phyloP scores from a whole-genome alignment of 2,113 vertebrate genomes.

The Nannospalax galili region DNA sequence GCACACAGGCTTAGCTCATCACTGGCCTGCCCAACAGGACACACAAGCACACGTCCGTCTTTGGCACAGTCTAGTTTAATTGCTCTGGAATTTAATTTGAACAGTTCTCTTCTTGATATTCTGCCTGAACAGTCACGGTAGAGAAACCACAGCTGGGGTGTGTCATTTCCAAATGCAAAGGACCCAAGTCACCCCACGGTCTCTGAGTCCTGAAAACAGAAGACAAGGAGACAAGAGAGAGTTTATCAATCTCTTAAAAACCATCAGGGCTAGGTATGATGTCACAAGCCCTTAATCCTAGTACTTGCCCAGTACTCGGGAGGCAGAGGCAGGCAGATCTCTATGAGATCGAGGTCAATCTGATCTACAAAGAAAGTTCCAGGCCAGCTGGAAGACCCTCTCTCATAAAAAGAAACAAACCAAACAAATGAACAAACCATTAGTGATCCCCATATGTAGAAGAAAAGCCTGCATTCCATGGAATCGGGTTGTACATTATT shows the following conservation, averaged over 20 bases:
- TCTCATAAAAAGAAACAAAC: too few relatives aligned
- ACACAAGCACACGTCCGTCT: background rate
- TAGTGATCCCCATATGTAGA: background rate
- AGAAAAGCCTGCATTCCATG: background rate
- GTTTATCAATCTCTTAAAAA: too few relatives aligned
- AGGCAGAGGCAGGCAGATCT: too few relatives aligned
- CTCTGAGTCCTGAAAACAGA: background rate
- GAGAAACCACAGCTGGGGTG: conserved; percentile 35
- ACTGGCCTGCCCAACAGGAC: background rate
- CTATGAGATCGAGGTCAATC: too few relatives aligned
- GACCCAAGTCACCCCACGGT: background rate
- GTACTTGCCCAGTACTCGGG: too few relatives aligned
- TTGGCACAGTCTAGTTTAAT: background rate
- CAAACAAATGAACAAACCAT: background rate
- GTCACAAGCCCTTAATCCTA: too few relatives aligned
- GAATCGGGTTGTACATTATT: background rate
- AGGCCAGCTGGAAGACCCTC: too few relatives aligned
- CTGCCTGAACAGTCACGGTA: background rate
- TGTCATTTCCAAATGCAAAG: conserved; percentile 12
- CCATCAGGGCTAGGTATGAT: too few relatives aligned
- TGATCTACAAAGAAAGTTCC: too few relatives aligned
- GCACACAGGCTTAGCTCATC: background rate
- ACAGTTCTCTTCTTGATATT: background rate
- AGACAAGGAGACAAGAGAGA: background rate
- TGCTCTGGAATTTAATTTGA: background rate